Base-by-base conservation (phyloP, 2,797 vertebrate genomes). In the Gambelia wislizenii region DNA sequence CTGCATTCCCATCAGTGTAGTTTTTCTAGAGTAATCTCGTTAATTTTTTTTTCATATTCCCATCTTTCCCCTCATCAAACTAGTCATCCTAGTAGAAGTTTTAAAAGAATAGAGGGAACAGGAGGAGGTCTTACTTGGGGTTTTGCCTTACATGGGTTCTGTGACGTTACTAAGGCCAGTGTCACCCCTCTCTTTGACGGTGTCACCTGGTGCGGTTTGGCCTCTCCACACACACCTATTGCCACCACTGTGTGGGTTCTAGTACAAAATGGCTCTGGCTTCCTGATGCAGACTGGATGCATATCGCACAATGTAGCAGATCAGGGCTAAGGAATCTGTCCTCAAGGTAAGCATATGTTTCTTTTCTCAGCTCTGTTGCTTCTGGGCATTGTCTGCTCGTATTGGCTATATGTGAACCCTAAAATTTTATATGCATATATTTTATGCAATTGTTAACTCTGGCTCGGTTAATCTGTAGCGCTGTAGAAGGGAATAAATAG, bases 311-410 rank as follows among this genome's bases (percentile, higher is more conserved):
- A 22, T 74, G 13, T 84, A 36, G 47, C 49, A 84, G 36, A 56
- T 85, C 52, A 74, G 52, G 52, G 27, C 72, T 39, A 80, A 81
- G 69, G 20, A 72, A 44, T 81, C 67, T 72, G 52, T 70, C 49
- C 59, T 87, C 16, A 44, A 87, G 78, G 86, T 87, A 82, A 83
- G 86, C 44, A 59, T 59, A 44, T 75, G 13, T 61, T 61, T 83
- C n/a, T 82, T 87, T 72, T 47, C 25, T 27, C 59, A 20, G 33
- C 36, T 64, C 47, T 47, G 6, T 78, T 87, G 27, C 52, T 54
- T 33, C 69, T 59, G 39, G 18, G 16, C 36, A 20, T 42, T 85
- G 14, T 18, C 36, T 76, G 72, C 20, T 42, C 12, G 33, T 76
- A 1, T 74, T 47, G 18, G 52, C 16, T 44, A 22, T 18, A 13